Evolutionary conservation across 2,113 vertebrate species (phyloP).

Genomic region (Caracal caracal): DNA sequence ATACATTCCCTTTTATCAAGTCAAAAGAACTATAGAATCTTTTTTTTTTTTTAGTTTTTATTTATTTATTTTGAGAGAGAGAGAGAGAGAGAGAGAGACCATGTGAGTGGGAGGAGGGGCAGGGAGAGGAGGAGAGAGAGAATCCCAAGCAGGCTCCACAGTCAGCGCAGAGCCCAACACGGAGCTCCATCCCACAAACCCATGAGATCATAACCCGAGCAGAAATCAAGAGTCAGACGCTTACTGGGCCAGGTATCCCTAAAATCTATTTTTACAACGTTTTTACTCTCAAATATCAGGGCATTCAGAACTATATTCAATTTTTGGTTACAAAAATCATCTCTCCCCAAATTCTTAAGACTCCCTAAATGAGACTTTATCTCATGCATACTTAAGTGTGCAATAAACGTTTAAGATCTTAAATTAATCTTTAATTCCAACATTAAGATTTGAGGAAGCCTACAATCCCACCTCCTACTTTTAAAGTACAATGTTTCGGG

Average conservation of each 20-base stretch:
- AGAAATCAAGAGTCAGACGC: no score
- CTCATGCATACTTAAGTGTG: neutral
- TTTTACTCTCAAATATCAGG: constrained; percentile 47
- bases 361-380: neutral
- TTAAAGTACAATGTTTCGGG: neutral
- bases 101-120: no score
- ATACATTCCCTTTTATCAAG: neutral
- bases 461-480: neutral
- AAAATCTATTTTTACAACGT: neutral
- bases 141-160: no score
- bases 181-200: no score
- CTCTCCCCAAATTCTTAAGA: constrained; percentile 28
- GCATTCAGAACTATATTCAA: neutral
- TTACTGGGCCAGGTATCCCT: no score
- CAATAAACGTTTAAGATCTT: constrained; percentile 27
- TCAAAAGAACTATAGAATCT: neutral
- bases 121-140: no score
- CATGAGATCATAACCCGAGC: no score
- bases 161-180: no score
- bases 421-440: constrained; percentile 42
- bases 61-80: no score
- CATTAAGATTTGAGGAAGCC: neutral
- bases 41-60: no score
- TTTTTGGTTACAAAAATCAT: neutral
- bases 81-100: no score